Conservation (phyloP, 1,140 invertebrate species). For the Conus betulinus region DNA sequence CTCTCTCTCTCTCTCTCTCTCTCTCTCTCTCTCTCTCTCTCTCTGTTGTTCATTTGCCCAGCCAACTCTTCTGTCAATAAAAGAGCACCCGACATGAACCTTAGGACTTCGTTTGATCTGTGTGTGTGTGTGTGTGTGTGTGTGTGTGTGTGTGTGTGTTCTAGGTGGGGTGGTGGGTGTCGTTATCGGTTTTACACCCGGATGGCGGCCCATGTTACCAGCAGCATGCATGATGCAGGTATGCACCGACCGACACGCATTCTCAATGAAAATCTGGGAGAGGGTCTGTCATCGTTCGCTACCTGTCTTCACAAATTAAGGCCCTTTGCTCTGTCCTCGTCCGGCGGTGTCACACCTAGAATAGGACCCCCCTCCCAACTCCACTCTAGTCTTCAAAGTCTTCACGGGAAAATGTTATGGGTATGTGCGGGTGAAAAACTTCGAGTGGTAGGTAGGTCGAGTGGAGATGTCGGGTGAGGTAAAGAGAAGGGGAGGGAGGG, state of each 20-base stretch:
- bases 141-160: too few relatives aligned
- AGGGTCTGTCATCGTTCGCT: not conserved
- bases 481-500: not conserved
- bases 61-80: not conserved
- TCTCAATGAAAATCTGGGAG: not conserved
- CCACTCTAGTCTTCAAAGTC: too few relatives aligned
- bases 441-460: not conserved
- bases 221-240: too few relatives aligned
- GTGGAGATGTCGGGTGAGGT: not conserved
- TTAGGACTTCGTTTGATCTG: not conserved
- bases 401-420: too few relatives aligned
- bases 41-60: not conserved
- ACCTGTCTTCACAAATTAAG: not conserved
- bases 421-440: not conserved
- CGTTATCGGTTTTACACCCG: too few relatives aligned
- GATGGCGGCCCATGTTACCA: too few relatives aligned
- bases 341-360: too few relatives aligned
- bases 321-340: not conserved
- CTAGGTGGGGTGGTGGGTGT: too few relatives aligned
- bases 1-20: conserved; percentile 1
- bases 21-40: conserved; percentile 3
- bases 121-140: not conserved
- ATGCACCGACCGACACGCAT: too few relatives aligned
- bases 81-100: too few relatives aligned
- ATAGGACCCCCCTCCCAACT: not conserved